Evolutionary conservation across 1,140 invertebrate species (phyloP).

Genomic region (Caenorhabditis tropicalis): DNA sequence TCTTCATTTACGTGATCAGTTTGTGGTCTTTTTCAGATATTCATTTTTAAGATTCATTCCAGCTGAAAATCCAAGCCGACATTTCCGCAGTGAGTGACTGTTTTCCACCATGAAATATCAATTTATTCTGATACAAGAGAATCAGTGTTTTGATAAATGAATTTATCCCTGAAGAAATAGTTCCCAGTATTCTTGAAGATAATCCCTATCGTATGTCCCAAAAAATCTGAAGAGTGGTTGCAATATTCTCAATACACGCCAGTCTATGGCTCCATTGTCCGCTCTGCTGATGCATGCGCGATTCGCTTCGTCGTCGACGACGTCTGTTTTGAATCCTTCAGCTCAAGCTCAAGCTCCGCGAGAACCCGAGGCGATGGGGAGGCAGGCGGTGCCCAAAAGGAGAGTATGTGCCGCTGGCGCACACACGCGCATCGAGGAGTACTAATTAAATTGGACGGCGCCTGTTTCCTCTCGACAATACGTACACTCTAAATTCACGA

Average conservation of each 20-base stretch:
- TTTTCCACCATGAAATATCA: no score
- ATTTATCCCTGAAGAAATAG: no score
- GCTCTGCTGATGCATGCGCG: slow-evolving; percentile 42
- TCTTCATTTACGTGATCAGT: no score
- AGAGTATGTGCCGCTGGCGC: slow-evolving; percentile 3
- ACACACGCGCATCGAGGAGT: slow-evolving; percentile 36
- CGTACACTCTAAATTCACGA: slow-evolving; percentile 38
- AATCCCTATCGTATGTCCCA: background rate
- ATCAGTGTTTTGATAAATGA: no score
- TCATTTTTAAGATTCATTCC: no score
- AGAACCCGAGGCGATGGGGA: slow-evolving; percentile 12
- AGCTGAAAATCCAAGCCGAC: no score
- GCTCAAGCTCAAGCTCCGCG: slow-evolving; percentile 40
- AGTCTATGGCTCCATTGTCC: slow-evolving; percentile 18
- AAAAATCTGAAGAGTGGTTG: slow-evolving; percentile 23
- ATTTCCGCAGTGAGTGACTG: no score
- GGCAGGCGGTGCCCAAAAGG: slow-evolving; percentile 24
- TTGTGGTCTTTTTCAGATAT: no score
- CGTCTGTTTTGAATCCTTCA: slow-evolving; percentile 34
- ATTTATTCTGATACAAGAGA: no score
- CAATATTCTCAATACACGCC: slow-evolving; percentile 22
- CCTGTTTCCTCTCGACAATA: slow-evolving; percentile 41
- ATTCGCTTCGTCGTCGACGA: slow-evolving; percentile 19
- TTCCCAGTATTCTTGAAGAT: background rate
- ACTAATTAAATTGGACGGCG: slow-evolving; percentile 44